A percentile compares a stretch with the other conserved stretches of the same genome.
Conservation (phyloP, 2,888 invertebrate species). For the Elegia similella region DNA sequence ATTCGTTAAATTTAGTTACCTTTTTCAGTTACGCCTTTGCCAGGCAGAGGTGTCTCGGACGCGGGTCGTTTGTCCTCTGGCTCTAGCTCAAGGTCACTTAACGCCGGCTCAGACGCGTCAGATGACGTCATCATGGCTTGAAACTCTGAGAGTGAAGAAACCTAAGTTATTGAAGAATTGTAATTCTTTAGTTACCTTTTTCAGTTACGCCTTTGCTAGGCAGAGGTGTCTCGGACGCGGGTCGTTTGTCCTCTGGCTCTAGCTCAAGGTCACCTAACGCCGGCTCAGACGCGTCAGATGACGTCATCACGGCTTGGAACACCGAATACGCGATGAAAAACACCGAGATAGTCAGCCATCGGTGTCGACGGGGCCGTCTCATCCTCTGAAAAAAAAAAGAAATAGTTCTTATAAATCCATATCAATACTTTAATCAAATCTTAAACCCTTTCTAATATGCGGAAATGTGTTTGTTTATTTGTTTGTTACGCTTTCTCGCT, state of each 20-base stretch:
- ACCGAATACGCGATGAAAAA: conserved; percentile 86
- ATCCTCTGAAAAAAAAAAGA: conserved; percentile 68
- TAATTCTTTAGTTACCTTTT: not conserved
- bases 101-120: too few relatives aligned
- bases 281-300: conserved; percentile 42
- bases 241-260: not conserved
- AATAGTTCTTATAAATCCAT: too few relatives aligned
- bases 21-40: not conserved
- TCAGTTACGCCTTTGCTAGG: not conserved
- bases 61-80: too few relatives aligned
- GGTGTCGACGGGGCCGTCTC: conserved; percentile 84
- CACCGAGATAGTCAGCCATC: conserved; percentile 84
- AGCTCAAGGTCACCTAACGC: conserved; percentile 6
- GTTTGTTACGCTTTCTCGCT: too few relatives aligned
- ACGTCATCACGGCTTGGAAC: conserved; percentile 75
- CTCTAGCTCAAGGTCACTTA: too few relatives aligned
- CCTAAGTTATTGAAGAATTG: too few relatives aligned
- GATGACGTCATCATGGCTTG: conserved; percentile 26
- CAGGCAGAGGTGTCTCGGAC: too few relatives aligned
- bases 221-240: not conserved
- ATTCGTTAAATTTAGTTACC: not conserved
- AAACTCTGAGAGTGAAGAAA: conserved; percentile 62
- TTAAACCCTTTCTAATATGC: too few relatives aligned
- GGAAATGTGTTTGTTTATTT: too few relatives aligned
- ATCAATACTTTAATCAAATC: not conserved